Percentiles rank a stretch among this genome's conserved stretches.
Conservation (phyloP, 2,113 vertebrate genomes). For the Dasypus novemcinctus region DNA sequence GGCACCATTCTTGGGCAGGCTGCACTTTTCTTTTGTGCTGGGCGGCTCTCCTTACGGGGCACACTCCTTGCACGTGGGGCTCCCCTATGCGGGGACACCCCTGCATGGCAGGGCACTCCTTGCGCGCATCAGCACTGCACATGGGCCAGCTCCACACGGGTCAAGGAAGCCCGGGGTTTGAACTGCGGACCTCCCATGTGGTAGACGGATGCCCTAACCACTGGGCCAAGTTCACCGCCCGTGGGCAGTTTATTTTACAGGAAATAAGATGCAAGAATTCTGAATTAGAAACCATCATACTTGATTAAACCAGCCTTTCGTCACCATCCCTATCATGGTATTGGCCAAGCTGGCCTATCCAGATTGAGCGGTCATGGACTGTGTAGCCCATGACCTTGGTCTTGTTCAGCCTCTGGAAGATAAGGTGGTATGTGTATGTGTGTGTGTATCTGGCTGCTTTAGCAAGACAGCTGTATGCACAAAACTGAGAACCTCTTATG, state of each 20-base stretch:
- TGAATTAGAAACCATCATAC: not conserved
- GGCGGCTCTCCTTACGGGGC: too few species aligned
- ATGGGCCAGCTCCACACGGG: too few species aligned
- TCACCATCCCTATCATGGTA: not conserved
- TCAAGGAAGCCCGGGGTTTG: too few species aligned
- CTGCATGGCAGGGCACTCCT: too few species aligned
- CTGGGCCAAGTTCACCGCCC: too few species aligned
- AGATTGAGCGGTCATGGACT: not conserved
- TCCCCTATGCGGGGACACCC: too few species aligned
- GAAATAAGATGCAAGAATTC: not conserved
- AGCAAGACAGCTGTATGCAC: rapidly evolving
- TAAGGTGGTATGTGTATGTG: not conserved
- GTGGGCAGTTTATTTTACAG: not conserved
- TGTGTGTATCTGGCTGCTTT: rapidly evolving
- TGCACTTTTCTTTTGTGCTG: too few species aligned
- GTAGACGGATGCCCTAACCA: too few species aligned
- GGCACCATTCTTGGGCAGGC: too few species aligned
- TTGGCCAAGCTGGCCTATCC: not conserved
- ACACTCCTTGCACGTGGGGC: too few species aligned
- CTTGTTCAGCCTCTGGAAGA: not conserved
- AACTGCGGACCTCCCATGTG: too few species aligned
- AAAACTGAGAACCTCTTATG: not conserved
- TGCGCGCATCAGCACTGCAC: too few species aligned
- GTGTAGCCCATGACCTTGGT: not conserved
- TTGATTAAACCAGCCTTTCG: not conserved